Conservation (phyloP, 2,888 invertebrate species). For the Tricholauxania praeusta region DNA sequence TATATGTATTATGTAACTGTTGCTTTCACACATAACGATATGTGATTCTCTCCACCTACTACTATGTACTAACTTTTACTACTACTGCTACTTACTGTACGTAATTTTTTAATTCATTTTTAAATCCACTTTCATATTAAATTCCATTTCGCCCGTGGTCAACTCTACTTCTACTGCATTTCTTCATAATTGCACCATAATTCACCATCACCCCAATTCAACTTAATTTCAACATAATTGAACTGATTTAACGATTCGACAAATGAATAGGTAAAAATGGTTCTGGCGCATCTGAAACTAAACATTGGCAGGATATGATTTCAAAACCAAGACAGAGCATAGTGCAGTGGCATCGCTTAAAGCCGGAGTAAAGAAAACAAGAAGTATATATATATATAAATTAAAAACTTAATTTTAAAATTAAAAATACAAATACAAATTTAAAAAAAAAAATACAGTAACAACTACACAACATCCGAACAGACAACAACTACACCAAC, state of each 20-base stretch:
- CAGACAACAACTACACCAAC: neutral
- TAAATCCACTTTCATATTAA: neutral
- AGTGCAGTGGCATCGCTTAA: conserved; percentile 97
- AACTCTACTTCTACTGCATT: neutral
- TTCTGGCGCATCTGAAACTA: conserved; percentile 94
- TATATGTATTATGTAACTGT: conserved; percentile 1
- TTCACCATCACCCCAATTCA: neutral
- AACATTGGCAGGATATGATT: conserved; percentile 99
- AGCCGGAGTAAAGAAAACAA: conserved; percentile 80
- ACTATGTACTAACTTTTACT: neutral
- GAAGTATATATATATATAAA: neutral
- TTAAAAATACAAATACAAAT: too few species aligned
- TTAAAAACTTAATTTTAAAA: neutral
- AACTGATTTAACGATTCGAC: neutral
- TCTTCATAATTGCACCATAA: too few species aligned
- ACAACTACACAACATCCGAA: neutral
- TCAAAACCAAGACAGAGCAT: conserved; percentile 96
- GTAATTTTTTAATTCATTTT: neutral
- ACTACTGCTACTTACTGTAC: neutral
- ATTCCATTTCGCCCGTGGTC: conserved; percentile 4
- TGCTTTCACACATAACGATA: neutral
- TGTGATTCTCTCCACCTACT: too few species aligned
- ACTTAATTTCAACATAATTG: neutral
- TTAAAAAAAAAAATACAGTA: too few species aligned
- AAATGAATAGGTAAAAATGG: conserved; percentile 82